A percentile compares a stretch with the other conserved stretches of the same genome.
Evolutionary conservation across 2,113 vertebrate species (phyloP).

Genomic region (Lontra canadensis): DNA sequence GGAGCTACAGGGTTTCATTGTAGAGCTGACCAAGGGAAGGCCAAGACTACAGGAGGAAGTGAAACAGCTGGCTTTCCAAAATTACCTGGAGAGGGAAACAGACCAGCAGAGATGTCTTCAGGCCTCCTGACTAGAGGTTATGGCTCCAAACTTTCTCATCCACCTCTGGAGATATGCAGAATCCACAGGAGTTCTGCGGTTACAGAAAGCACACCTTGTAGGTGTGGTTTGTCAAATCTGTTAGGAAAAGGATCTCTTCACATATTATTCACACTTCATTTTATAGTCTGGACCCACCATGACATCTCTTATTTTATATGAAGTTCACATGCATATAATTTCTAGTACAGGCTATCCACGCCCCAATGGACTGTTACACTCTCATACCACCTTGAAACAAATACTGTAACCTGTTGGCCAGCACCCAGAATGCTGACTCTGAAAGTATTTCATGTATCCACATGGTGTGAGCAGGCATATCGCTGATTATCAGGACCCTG

Average conservation of each 20-base stretch:
- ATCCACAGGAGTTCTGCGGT: not conserved
- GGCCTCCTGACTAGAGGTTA: not conserved
- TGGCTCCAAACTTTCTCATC: not conserved
- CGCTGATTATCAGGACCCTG: not conserved
- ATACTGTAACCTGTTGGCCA: not conserved
- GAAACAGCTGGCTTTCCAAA: not conserved
- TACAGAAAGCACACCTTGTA: not conserved
- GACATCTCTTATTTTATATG: constrained; percentile 7
- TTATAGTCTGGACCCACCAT: not conserved
- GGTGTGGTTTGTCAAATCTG: not conserved
- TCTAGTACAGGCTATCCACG: not conserved
- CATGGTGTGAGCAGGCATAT: not conserved
- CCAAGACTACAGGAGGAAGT: not conserved
- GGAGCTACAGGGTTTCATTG: not conserved
- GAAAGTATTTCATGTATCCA: not conserved
- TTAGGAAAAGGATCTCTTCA: not conserved
- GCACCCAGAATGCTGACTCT: not conserved
- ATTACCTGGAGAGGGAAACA: not conserved
- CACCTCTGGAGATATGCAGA: not conserved
- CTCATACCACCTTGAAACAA: constrained; percentile 15
- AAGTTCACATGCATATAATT: not conserved
- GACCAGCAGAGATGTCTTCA: not conserved
- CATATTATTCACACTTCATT: not conserved
- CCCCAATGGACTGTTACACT: not conserved
- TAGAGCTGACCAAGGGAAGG: not conserved